Conservation (phyloP, 2,113 vertebrate genomes). For the Tetrax tetrax region DNA sequence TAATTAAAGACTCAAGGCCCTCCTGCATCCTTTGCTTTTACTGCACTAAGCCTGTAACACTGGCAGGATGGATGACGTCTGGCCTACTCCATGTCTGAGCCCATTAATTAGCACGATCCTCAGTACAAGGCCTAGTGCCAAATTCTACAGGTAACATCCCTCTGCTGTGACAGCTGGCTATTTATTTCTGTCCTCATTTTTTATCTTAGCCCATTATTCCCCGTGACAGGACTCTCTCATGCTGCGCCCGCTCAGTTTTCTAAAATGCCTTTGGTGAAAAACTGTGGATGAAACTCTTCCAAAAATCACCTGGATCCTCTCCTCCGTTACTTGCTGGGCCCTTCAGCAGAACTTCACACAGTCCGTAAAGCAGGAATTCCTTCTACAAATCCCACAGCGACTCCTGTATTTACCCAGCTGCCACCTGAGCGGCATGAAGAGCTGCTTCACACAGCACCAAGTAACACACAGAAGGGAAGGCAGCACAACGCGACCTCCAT, state of each 20-base stretch:
- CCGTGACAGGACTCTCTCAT: neutral
- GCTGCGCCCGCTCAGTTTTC: neutral
- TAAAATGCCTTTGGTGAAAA: neutral
- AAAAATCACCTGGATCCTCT: neutral
- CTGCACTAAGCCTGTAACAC: neutral
- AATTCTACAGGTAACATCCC: neutral
- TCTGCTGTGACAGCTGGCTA: neutral
- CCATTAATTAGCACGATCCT: neutral
- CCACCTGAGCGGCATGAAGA: neutral
- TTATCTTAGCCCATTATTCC: neutral
- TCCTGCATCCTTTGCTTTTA: neutral
- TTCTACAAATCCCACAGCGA: neutral
- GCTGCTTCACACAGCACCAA: rapidly evolving
- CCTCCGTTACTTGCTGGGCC: neutral
- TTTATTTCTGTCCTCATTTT: neutral
- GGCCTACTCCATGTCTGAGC: neutral
- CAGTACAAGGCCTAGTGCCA: neutral
- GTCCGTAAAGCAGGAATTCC: neutral
- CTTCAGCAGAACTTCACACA: neutral
- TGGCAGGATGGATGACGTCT: neutral
- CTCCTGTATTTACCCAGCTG: neutral
- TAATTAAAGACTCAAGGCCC: neutral
- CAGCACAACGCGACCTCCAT: neutral
- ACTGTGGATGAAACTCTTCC: neutral
- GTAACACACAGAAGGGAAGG: neutral